These are phyloP conservation scores for Xestoiulus laeticollis DNA, from an alignment of 2,888 invertebrate genomes.

Conservation along the genomic window DNA sequence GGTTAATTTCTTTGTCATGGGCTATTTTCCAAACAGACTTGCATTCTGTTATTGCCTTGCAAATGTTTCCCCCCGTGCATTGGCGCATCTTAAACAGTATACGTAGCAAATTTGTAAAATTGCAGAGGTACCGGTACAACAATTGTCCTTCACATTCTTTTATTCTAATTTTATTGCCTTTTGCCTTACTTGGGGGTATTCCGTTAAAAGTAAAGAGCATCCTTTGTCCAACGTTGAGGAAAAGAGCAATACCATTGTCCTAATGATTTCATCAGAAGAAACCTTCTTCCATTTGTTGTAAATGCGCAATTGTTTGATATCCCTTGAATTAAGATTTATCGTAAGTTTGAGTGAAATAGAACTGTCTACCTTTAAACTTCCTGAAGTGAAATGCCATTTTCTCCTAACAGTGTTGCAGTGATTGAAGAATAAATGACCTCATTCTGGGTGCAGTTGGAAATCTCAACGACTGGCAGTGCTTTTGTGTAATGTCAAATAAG, in stretches of 20 bases:
- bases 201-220: not conserved
- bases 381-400: conserved; percentile 17
- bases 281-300: not conserved
- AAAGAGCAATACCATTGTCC: conserved; percentile 40
- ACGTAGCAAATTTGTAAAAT: not conserved
- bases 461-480: not conserved
- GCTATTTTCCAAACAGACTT: not conserved
- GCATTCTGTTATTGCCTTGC: too few species aligned
- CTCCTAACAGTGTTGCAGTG: not conserved
- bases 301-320: conserved; percentile 1
- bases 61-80: not conserved
- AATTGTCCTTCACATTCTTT: conserved; percentile 21
- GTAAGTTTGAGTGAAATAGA: not conserved
- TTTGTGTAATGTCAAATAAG: not conserved
- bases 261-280: conserved; percentile 16
- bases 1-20: not conserved
- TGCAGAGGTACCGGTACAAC: not conserved
- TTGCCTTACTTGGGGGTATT: conserved; percentile 33
- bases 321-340: conserved; percentile 3
- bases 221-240: conserved; percentile 4
- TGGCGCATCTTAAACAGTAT: not conserved
- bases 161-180: conserved; percentile 24
- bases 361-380: not conserved
- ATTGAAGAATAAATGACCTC: conserved; percentile 1
- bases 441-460: not conserved